A percentile compares a stretch with the other conserved stretches of the same genome.
These are phyloP conservation scores for Amblyopsis rosae DNA, from an alignment of 2,113 vertebrate genomes.

Conservation along the genomic window DNA sequence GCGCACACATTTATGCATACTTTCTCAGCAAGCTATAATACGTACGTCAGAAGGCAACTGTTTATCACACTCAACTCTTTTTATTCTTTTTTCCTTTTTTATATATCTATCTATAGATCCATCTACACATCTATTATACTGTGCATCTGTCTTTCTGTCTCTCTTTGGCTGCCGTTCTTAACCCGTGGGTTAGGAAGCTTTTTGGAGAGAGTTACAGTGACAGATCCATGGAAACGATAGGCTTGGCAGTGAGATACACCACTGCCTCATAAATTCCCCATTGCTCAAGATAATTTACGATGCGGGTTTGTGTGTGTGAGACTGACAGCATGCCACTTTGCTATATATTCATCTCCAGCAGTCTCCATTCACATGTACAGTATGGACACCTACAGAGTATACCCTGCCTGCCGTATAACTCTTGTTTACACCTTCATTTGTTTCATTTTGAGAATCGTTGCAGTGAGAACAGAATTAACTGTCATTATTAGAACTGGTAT, in stretches of 20 bases:
- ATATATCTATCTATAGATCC: too few species aligned
- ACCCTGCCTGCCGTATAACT: too few species aligned
- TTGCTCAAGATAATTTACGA: slow-evolving; percentile 76
- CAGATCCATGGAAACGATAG: slow-evolving; percentile 76
- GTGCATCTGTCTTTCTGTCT: slow-evolving; percentile 8
- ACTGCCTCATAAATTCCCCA: slow-evolving; percentile 78
- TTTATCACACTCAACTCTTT: neutral
- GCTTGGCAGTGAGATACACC: slow-evolving; percentile 70
- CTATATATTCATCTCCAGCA: slow-evolving; percentile 23
- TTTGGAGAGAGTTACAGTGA: slow-evolving; percentile 76
- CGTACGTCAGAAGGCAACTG: slow-evolving; percentile 5
- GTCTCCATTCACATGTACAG: slow-evolving; percentile 32
- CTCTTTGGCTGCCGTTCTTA: slow-evolving; percentile 51
- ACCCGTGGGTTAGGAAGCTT: slow-evolving; percentile 69
- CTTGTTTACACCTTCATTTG: slow-evolving; percentile 12
- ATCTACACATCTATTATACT: neutral
- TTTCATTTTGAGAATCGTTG: slow-evolving; percentile 48
- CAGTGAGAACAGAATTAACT: slow-evolving; percentile 48
- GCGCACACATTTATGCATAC: slow-evolving; percentile 5
- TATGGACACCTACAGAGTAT: too few species aligned
- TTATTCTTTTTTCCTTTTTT: neutral
- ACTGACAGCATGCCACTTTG: slow-evolving; percentile 57
- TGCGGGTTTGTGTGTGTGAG: slow-evolving; percentile 66
- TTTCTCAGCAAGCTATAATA: neutral
- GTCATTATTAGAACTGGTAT: slow-evolving; percentile 7